phyloP scores from a whole-genome alignment of 2,888 invertebrate species.

The Aricia artaxerxes region DNA sequence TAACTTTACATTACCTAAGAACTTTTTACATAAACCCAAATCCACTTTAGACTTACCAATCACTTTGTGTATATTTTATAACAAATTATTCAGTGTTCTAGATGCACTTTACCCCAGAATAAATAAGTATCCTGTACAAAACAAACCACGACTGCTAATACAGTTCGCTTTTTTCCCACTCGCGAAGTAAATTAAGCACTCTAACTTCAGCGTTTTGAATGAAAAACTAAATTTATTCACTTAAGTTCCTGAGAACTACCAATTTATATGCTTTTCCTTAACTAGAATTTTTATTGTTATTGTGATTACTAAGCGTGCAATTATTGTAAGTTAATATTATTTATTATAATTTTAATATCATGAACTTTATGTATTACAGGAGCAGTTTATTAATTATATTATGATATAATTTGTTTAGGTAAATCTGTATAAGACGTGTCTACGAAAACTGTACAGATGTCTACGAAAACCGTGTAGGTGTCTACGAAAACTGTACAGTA shows the following conservation, averaged over 20 bases:
- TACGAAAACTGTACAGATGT: too few species aligned
- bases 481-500: too few species aligned
- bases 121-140: neutral
- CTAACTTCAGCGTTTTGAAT: slow-evolving; percentile 6
- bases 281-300: slow-evolving; percentile 2
- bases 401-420: too few species aligned
- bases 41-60: too few species aligned
- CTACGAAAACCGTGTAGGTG: too few species aligned
- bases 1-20: too few species aligned
- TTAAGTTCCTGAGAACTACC: neutral
- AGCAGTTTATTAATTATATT: too few species aligned
- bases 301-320: neutral
- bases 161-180: neutral
- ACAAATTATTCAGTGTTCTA: neutral
- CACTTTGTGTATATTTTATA: too few species aligned
- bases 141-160: neutral
- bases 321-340: neutral
- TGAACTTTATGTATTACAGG: too few species aligned
- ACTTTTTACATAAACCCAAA: too few species aligned
- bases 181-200: slow-evolving; percentile 3
- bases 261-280: neutral
- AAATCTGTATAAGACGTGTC: too few species aligned
- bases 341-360: too few species aligned
- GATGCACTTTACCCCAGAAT: neutral
- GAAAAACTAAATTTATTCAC: slow-evolving; percentile 20